These are phyloP conservation scores for Cheilosia soror DNA, from an alignment of 2,888 invertebrate species.

Conservation along the genomic window DNA sequence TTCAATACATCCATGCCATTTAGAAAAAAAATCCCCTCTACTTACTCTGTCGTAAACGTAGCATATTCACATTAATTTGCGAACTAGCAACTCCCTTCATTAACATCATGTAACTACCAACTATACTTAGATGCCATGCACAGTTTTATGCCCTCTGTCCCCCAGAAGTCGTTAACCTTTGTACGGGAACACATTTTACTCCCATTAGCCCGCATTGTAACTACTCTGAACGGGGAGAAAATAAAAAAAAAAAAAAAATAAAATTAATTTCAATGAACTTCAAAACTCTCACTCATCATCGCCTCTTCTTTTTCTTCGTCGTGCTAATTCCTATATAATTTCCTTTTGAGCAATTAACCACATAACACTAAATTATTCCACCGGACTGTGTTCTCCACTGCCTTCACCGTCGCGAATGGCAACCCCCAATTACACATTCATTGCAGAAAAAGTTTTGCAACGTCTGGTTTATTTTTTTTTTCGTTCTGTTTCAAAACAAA, in stretches of 20 bases:
- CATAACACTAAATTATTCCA: slow-evolving; percentile 69
- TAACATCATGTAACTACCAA: slow-evolving; percentile 26
- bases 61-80: slow-evolving; percentile 27
- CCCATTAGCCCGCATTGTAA: slow-evolving; percentile 38
- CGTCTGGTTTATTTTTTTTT: slow-evolving; percentile 1
- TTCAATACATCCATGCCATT: background rate
- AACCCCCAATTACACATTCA: slow-evolving; percentile 66
- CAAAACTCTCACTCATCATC: slow-evolving; percentile 49
- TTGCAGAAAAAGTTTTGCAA: slow-evolving; percentile 59
- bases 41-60: slow-evolving; percentile 19
- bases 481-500: slow-evolving; percentile 27
- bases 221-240: no score
- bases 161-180: slow-evolving; percentile 58
- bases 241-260: slow-evolving; percentile 3
- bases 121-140: slow-evolving; percentile 22
- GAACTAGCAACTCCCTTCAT: slow-evolving; percentile 25
- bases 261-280: slow-evolving; percentile 45
- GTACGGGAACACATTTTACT: slow-evolving; percentile 21
- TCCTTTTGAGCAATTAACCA: slow-evolving; percentile 67
- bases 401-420: background rate
- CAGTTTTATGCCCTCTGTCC: slow-evolving; percentile 22
- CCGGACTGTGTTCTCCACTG: slow-evolving; percentile 4
- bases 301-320: slow-evolving; percentile 7
- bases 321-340: slow-evolving; percentile 65
- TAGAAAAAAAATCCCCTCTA: background rate